A percentile compares a stretch with the other conserved stretches of the same genome.
These are phyloP conservation scores for Drosophila anomalata DNA, from an alignment of 2,888 invertebrate genomes.

Conservation along the genomic window DNA sequence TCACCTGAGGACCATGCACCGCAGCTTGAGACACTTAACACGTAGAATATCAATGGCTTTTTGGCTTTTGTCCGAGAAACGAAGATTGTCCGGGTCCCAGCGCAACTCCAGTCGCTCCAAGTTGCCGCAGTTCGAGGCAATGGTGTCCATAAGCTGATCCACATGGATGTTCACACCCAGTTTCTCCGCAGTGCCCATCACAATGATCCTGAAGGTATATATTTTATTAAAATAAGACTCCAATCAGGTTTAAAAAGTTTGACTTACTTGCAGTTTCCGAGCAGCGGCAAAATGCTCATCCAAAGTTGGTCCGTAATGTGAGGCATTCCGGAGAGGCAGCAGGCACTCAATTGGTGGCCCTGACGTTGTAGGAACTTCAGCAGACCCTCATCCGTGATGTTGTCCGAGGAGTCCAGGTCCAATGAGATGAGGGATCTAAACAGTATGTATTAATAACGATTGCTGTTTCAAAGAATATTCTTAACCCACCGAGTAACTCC, in stretches of 20 bases:
- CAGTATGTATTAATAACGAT: neutral
- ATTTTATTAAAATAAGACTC: slow-evolving; percentile 9
- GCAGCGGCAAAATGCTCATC: slow-evolving; percentile 96
- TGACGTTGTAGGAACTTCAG: slow-evolving; percentile 95
- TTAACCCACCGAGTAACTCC: slow-evolving; percentile 88
- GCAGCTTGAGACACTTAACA: slow-evolving; percentile 96
- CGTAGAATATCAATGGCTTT: slow-evolving; percentile 99
- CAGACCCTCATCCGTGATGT: slow-evolving; percentile 95
- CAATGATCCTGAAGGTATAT: slow-evolving; percentile 89
- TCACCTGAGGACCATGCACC: slow-evolving; percentile 96
- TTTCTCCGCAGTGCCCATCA: slow-evolving; percentile 98
- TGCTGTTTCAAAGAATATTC: neutral
- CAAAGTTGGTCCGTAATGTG: slow-evolving; percentile 99
- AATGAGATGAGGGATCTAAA: slow-evolving; percentile 91
- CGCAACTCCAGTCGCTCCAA: slow-evolving; percentile 96
- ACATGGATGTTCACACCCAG: slow-evolving; percentile 98
- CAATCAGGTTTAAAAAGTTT: too few relatives aligned
- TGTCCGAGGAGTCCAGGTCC: slow-evolving; percentile 98
- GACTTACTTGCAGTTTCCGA: slow-evolving; percentile 94
- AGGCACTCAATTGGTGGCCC: slow-evolving; percentile 94
- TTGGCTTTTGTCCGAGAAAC: slow-evolving; percentile 99
- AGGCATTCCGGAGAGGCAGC: slow-evolving; percentile 96
- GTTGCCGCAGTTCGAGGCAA: slow-evolving; percentile 95
- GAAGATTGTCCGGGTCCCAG: slow-evolving; percentile 99
- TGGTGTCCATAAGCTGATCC: slow-evolving; percentile 98